Evolutionary conservation across 2,888 invertebrate species (phyloP), one percentile per base, ranked within the genome.

Genomic region (Euproctis similis): DNA sequence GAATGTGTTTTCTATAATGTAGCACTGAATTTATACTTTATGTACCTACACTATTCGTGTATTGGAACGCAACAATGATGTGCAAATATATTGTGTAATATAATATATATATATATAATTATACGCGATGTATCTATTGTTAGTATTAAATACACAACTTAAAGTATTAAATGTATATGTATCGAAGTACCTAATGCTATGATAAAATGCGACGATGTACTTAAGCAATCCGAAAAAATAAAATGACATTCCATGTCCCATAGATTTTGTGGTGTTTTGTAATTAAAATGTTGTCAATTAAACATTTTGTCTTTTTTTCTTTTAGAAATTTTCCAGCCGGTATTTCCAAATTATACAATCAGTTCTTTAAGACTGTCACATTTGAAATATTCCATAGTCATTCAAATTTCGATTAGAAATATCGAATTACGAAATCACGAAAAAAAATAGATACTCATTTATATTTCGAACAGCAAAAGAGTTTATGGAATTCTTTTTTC

Each of bases 251-350:
- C 66, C 65, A 71, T 76, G 75, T 76, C 72, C 58, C 59, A 75
- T 80, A 78, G 72, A 80, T 73, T 76, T 82, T 82, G 81, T 82
- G 84, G 84, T 84, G 81, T 84, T 82, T 82, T 82, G 73, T 82
- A 82, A 82, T 80, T 80, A 84, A 82, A 82, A 84, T 78, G 81
- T 84, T 84, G 84, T 84, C 84, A 84, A 84, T 84, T 84, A 82
- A 60, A 59, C 46, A 39, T 42, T n/a, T n/a, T n/a, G n/a, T n/a
- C n/a, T n/a, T n/a, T n/a, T n/a, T n/a, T n/a, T n/a, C n/a, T n/a
- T n/a, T n/a, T n/a, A n/a, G n/a, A n/a, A n/a, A n/a, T n/a, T n/a
- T n/a, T n/a, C n/a, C n/a, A n/a, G n/a, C n/a, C n/a, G n/a, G n/a
- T n/a, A n/a, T n/a, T n/a, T n/a, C n/a, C n/a, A n/a, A n/a, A n/a